phyloP scores from a whole-genome alignment of 2,888 invertebrate species.

The Hirtodrosophila cameraria region DNA sequence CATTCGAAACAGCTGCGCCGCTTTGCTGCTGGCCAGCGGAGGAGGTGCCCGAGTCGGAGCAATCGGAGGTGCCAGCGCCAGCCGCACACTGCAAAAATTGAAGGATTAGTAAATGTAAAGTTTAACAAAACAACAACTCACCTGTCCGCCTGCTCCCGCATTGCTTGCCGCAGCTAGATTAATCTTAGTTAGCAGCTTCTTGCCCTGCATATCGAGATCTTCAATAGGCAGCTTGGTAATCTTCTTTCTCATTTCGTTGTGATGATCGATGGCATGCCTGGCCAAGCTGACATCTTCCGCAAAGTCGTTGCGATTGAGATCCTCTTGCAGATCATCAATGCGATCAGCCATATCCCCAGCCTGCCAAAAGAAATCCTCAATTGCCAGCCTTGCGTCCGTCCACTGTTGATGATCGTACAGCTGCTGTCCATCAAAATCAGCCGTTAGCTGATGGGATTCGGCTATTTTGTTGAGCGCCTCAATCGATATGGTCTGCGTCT shows the following conservation, averaged over 20 bases:
- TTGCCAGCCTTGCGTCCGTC: constrained; percentile 96
- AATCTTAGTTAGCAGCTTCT: constrained; percentile 85
- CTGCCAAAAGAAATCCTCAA: constrained; percentile 98
- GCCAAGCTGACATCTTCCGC: constrained; percentile 97
- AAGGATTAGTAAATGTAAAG: background rate
- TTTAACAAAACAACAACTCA: constrained; percentile 22
- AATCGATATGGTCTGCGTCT: constrained; percentile 98
- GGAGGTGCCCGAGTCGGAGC: constrained; percentile 86
- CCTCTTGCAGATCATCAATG: constrained; percentile 96
- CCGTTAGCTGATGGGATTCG: constrained; percentile 95
- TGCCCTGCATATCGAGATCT: constrained; percentile 95
- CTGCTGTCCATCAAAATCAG: constrained; percentile 96
- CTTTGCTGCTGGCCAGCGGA: constrained; percentile 64
- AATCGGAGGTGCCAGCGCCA: constrained; percentile 64
- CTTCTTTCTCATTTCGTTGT: constrained; percentile 96
- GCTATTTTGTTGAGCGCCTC: constrained; percentile 97
- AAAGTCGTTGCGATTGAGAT: constrained; percentile 95
- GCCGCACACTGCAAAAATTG: constrained; percentile 44
- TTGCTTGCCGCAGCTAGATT: constrained; percentile 66
- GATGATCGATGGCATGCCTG: constrained; percentile 95
- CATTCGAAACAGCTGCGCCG: constrained; percentile 20
- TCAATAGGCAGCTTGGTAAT: constrained; percentile 97
- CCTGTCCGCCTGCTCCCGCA: constrained; percentile 56
- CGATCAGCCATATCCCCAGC: constrained; percentile 96
- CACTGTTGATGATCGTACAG: constrained; percentile 98